Base-by-base conservation (phyloP, 2,888 invertebrate genomes). In the Plagodis pulveraria region DNA sequence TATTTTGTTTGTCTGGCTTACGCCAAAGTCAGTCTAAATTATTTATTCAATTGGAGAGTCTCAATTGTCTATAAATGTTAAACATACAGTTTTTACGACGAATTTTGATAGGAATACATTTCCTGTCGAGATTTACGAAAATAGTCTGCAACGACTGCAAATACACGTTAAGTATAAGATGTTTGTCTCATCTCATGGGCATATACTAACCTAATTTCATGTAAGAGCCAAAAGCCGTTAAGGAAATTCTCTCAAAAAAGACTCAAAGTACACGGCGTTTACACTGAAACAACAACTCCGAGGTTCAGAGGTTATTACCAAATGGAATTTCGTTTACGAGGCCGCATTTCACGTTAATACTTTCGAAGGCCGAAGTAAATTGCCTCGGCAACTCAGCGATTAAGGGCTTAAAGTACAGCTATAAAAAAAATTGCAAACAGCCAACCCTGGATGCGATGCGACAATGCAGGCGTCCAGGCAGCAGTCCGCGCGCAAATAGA, bases 391-490 rank as follows among this genome's bases (percentile, higher is more conserved):
- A 34, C 45, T 54, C 34, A 6, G 10, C 51, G 22, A 56, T 56
- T 48, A 41, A 55, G 22, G 41, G 40, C 38, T 45, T 46, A 50
- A 10, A 51, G 42, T 35, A 58, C 7, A 36, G 36, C 8, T 36
- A 36, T 36, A 62, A 51, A 51, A 33, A 51, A 53, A 58, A 63
- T 51, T 43, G 40, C 47, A 33, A 53, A 77, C 74, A 76, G 78
- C 69, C 73, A 82, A 73, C 78, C 78, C 77, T 79, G 75, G 75
- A 67, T 66, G 71, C 74, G 76, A 78, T 79, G 79, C 80, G 86
- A 87, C 87, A 86, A 78, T 83, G 79, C 83, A 81, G 80, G 77
- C 81, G 78, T 81, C 86, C 85, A 83, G 84, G 77, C 58, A 61
- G 56, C 56, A 78, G 74, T 70, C 76, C 71, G 76, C 76, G 74